phyloP scores from a whole-genome alignment of 1,140 invertebrate genomes.

The Mizuhopecten yessoensis region DNA sequence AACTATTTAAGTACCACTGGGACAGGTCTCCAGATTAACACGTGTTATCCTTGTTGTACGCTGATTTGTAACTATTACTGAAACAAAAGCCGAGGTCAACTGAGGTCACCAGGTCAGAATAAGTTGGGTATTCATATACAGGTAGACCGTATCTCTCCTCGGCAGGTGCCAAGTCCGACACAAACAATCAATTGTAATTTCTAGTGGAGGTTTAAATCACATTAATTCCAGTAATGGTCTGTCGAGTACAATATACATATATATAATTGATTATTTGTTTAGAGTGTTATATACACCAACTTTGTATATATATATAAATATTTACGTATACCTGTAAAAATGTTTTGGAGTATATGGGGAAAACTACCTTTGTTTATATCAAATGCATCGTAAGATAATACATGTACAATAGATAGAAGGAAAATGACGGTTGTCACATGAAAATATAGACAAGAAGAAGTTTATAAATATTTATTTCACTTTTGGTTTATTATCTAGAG shows the following conservation, averaged over 20 bases:
- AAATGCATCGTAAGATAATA: too few relatives aligned
- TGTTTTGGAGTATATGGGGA: too few relatives aligned
- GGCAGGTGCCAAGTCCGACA: neutral
- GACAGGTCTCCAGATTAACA: neutral
- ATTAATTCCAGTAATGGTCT: neutral
- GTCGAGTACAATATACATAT: neutral
- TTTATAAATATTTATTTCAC: too few relatives aligned
- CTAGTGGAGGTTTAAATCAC: neutral
- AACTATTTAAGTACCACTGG: too few relatives aligned
- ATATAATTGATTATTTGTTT: slow-evolving; percentile 22
- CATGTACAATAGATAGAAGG: neutral
- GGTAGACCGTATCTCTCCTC: neutral
- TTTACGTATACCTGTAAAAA: neutral
- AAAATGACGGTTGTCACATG: neutral
- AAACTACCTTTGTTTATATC: too few relatives aligned
- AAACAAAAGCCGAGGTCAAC: neutral
- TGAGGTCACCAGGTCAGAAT: neutral
- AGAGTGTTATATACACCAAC: neutral
- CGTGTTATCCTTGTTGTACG: neutral
- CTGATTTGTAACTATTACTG: slow-evolving; percentile 19
- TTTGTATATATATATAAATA: neutral
- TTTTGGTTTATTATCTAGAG: too few relatives aligned
- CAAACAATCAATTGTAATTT: slow-evolving; percentile 7
- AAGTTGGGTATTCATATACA: neutral
- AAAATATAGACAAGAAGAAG: too few relatives aligned